phyloP scores from a whole-genome alignment of 2,888 invertebrate genomes.

The Trissolcus brochymenae region DNA sequence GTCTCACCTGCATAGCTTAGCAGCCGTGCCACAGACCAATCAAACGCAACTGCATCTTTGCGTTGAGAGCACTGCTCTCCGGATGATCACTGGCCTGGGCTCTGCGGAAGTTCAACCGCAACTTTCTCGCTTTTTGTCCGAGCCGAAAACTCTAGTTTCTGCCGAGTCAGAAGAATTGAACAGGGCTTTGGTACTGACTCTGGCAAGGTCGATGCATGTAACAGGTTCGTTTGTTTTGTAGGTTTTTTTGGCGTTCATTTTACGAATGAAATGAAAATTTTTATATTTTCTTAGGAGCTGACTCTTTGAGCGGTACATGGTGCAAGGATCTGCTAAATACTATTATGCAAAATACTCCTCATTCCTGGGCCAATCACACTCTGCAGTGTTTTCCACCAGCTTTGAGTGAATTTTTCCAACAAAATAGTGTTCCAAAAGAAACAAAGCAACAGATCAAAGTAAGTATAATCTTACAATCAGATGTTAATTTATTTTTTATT shows the following conservation, averaged over 20 bases:
- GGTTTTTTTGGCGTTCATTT: constrained; percentile 4
- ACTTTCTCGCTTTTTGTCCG: constrained; percentile 92
- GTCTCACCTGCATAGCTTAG: constrained; percentile 92
- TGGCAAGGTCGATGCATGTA: constrained; percentile 95
- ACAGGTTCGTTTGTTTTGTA: constrained; percentile 79
- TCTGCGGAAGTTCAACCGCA: constrained; percentile 96
- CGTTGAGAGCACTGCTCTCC: constrained; percentile 91
- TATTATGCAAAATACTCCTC: constrained; percentile 96
- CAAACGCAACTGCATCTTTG: constrained; percentile 96
- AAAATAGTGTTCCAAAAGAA: constrained; percentile 89
- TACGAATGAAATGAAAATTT: not conserved
- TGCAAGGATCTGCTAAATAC: constrained; percentile 92
- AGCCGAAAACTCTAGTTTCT: constrained; percentile 93
- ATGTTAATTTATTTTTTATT: not conserved
- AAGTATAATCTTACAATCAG: constrained; percentile 11
- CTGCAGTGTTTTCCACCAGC: constrained; percentile 93
- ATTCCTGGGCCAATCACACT: constrained; percentile 94
- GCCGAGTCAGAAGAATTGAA: constrained; percentile 97
- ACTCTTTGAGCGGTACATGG: constrained; percentile 84
- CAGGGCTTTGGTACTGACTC: constrained; percentile 92
- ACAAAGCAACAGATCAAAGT: constrained; percentile 92
- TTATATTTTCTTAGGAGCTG: constrained; percentile 74
- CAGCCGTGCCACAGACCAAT: constrained; percentile 94
- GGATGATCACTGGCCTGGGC: constrained; percentile 92
- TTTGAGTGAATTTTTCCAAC: constrained; percentile 91